phyloP scores from a whole-genome alignment of 2,113 vertebrate species.

The Sphyrna mokarran region DNA sequence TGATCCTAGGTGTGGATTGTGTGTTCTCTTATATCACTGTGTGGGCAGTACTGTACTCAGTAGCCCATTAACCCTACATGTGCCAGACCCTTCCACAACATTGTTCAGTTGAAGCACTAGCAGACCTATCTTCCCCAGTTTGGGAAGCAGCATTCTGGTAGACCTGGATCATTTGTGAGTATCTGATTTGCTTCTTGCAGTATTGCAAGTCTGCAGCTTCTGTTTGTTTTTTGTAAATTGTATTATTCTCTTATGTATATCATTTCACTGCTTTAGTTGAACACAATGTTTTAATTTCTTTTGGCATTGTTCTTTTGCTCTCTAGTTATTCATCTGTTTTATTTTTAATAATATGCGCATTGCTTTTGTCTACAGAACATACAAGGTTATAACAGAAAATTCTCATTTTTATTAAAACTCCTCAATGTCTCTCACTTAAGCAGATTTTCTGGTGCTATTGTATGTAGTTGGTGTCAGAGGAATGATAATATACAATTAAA shows the following conservation, averaged over 20 bases:
- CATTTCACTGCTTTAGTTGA: background rate
- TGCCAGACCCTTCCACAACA: no score
- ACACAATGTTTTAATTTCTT: background rate
- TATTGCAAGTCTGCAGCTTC: no score
- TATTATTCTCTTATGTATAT: background rate
- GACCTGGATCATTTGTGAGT: no score
- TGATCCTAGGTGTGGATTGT: no score
- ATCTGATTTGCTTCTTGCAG: no score
- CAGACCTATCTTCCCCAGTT: no score
- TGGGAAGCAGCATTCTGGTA: no score
- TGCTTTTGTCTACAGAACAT: background rate
- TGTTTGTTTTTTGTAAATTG: background rate
- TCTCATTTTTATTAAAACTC: background rate
- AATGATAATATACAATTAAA: background rate
- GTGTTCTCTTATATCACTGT: no score
- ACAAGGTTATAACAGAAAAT: background rate
- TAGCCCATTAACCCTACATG: no score
- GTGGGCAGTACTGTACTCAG: no score
- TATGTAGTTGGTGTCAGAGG: background rate
- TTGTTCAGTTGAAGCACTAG: no score
- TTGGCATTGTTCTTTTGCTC: background rate
- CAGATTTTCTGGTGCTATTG: background rate
- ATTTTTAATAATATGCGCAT: background rate
- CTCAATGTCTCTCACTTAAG: background rate
- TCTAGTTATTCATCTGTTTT: background rate